Conservation (phyloP, 1,140 invertebrate species). For the Melitaea cinxia region DNA sequence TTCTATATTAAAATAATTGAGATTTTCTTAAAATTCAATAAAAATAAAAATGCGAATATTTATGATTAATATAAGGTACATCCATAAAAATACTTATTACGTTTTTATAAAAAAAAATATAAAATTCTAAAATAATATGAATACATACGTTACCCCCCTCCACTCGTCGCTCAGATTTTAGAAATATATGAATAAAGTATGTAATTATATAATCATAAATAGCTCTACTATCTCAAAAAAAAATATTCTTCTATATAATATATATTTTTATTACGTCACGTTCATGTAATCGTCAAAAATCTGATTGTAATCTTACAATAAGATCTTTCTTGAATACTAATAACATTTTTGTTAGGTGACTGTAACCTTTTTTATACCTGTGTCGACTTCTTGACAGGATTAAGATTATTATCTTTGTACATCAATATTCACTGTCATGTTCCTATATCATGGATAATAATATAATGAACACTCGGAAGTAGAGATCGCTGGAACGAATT, state of each 20-base stretch:
- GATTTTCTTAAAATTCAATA: too few species aligned
- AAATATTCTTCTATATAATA: not conserved
- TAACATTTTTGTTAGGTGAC: conserved; percentile 1
- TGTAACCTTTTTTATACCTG: conserved; percentile 10
- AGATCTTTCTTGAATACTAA: conserved; percentile 7
- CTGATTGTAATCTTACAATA: conserved; percentile 8
- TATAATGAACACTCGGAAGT: not conserved
- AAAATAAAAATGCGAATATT: too few species aligned
- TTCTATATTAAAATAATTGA: too few species aligned
- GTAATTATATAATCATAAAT: too few species aligned
- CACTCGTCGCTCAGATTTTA: too few species aligned
- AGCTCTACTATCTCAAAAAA: too few species aligned
- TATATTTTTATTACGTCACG: not conserved
- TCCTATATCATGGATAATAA: not conserved
- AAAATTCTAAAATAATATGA: too few species aligned
- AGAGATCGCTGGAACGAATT: not conserved
- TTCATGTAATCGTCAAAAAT: not conserved
- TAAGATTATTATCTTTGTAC: conserved; percentile 6
- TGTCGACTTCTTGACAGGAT: conserved; percentile 11
- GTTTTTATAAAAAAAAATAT: too few species aligned
- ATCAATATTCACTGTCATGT: conserved; percentile 7
- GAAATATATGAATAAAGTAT: too few species aligned
- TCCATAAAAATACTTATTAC: too few species aligned
- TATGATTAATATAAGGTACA: too few species aligned
- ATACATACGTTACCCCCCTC: too few species aligned